Conservation (phyloP, 2,888 invertebrate species). For the Cantharis flavilabris region DNA sequence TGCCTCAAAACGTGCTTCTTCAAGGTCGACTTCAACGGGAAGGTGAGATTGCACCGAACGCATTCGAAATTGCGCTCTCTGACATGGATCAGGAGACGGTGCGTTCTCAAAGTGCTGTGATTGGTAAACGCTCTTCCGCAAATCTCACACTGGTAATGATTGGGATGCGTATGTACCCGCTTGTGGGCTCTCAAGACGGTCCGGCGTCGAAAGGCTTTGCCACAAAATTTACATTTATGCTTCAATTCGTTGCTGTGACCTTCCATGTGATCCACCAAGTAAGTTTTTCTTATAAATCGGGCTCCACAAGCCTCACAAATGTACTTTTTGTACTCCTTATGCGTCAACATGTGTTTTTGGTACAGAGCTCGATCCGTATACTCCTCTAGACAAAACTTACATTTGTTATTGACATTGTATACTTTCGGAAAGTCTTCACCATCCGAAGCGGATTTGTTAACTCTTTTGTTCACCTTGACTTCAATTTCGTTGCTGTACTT, state of each 20-base stretch:
- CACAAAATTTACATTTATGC: slow-evolving; percentile 41
- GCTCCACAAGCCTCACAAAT: slow-evolving; percentile 35
- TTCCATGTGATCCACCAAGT: slow-evolving; percentile 34
- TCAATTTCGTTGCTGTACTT: slow-evolving; percentile 9
- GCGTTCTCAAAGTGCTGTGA: slow-evolving; percentile 42
- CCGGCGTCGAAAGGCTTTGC: slow-evolving; percentile 42
- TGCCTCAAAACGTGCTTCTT: slow-evolving; percentile 42
- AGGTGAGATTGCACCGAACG: slow-evolving; percentile 40
- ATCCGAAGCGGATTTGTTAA: background rate
- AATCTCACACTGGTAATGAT: slow-evolving; percentile 41
- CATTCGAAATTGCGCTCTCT: slow-evolving; percentile 41
- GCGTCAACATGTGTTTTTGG: slow-evolving; percentile 20
- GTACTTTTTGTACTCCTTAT: slow-evolving; percentile 24
- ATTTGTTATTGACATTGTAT: slow-evolving; percentile 8
- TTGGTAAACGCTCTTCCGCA: slow-evolving; percentile 45
- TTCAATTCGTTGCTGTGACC: slow-evolving; percentile 38
- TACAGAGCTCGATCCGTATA: slow-evolving; percentile 13
- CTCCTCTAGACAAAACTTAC: slow-evolving; percentile 24
- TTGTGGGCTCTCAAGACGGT: slow-evolving; percentile 42
- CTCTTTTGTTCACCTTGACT: slow-evolving; percentile 4
- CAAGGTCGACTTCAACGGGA: slow-evolving; percentile 43
- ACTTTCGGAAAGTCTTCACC: background rate
- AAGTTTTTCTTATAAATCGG: slow-evolving; percentile 31
- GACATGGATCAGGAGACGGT: slow-evolving; percentile 40
- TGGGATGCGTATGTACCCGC: slow-evolving; percentile 41